Evolutionary conservation across 2,888 invertebrate genomes (phyloP), one percentile per base, ranked within the genome.

Genomic region (Ephialtes manifestator): DNA sequence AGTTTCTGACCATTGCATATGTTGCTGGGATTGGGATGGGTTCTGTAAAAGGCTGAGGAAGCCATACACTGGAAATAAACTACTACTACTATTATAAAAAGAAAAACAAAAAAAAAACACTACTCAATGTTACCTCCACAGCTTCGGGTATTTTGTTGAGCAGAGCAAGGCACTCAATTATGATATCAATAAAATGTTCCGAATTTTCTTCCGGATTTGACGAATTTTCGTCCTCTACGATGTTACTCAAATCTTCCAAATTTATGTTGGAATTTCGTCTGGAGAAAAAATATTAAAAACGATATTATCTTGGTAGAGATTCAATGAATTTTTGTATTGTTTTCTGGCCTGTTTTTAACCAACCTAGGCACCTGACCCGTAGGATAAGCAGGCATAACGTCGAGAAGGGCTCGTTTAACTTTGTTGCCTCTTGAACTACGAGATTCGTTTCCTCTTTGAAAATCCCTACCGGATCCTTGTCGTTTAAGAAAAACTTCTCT

Each of bases 141-240:
- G 98, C 97, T 90, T 97, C 98, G 75, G 97, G 97, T 89, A 98
- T 95, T 93, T 97, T 97, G 74, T 97, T 97, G 85, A 99, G 94
- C 83, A 97, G 96, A 15, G 97, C 97, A 74, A 99, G 95, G 85
- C 98, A 98, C 92, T 98, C 98, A 0, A 98, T 96, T 60, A 98
- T 95, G 89, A 97, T 96, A 90, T 97, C 96, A 91, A 98, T 96
- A 85, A 96, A 97, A 91, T 96, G 96, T 87, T 96, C 95, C 68
- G 96, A 95, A 93, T 96, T 95, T 71, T 95, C 94, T 89, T 96
- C 96, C 1, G 95, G 95, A 93, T 96, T 96, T 24, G 94, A 89
- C n/a, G 95, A 92, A 89, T 95, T 95, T 31, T 95, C 94, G 90
- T 96, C 96, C 89, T 96, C 96, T 71, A 95, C 95, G 20, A 96